Conservation (phyloP, 23 tunicate species). For the Corella eumyota region DNA sequence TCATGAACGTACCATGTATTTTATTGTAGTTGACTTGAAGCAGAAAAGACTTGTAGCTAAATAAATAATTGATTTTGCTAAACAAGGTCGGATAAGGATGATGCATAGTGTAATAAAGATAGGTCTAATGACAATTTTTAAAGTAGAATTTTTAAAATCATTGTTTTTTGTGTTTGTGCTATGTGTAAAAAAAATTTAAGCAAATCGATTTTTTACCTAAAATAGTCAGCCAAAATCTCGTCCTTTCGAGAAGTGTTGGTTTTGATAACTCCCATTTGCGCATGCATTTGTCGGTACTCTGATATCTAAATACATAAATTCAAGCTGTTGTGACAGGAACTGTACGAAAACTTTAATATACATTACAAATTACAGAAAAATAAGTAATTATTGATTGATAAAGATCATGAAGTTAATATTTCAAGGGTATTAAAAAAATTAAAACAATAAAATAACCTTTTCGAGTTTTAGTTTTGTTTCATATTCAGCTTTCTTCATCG, state of each 20-base stretch:
- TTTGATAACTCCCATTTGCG: conserved; percentile 8
- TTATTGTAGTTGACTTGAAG: conserved; percentile 37
- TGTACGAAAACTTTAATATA: no score
- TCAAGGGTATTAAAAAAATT: not conserved
- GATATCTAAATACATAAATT: conserved; percentile 9
- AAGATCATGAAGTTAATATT: not conserved
- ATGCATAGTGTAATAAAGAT: no score
- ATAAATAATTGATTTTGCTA: no score
- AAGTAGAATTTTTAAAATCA: no score
- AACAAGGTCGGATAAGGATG: no score
- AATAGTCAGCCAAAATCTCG: conserved; percentile 44
- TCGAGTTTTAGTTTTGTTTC: conserved; percentile 51
- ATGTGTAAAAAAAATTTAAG: no score
- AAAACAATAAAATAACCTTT: conserved; percentile 12
- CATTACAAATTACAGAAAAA: no score
- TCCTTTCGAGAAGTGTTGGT: conserved; percentile 45
- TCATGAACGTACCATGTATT: no score
- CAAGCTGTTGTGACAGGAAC: no score
- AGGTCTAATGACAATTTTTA: no score
- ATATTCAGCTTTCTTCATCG: conserved; percentile 56
- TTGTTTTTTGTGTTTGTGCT: no score
- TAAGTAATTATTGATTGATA: no score
- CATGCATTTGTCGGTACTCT: conserved; percentile 24
- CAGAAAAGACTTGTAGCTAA: conserved; percentile 38
- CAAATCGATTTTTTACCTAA: conserved; percentile 11